Base-by-base conservation (phyloP, 37 sponge, comb jelly and placozoan genomes). In the Tethya wilhelma region DNA sequence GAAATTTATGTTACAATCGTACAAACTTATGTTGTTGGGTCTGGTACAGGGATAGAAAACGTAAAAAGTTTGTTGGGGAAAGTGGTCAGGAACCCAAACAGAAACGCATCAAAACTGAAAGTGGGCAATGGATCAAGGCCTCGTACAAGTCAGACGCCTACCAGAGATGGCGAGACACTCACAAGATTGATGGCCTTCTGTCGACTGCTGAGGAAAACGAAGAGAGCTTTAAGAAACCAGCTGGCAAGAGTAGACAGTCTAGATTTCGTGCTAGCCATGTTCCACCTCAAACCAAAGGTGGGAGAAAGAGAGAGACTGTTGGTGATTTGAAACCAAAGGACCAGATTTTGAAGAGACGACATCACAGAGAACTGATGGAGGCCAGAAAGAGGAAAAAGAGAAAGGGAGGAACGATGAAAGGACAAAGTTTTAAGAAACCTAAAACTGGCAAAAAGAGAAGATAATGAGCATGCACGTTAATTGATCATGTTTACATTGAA, bases 81-180 rank as follows among this genome's bases (percentile, higher is more conserved):
- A 75, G 70, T 14, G 80, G 77, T 45, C 59, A 80, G 39, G 87
- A 90, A 8, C 19, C 62, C 25, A 84, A 65, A 38, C 41, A 59
- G 23, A 98, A 98, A 66, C 85, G 79, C 38, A 71, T 98, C 41
- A 90, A 89, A 56, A 93, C 99, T 6, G 99, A 98, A 75, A 91
- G 89, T 81, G 99, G 99, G 58, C 59, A 58, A 2, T 83, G 81
- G 83, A 79, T 98, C 9, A 74, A 74, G 25, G 84, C 99, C 17
- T 81, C 90, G 4, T 98, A 93, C 73, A 98, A 98, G 80, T 79
- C 86, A 1, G 74, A 86, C 29, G 64, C 86, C 71, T 90, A 90
- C 59, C 44, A 86, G 67, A 55, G 71, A 23, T 93, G 93, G 93
- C 76, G 40, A 78, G 71, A 74, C 23, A 88, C 45, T 44, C 59